phyloP scores from a whole-genome alignment of 1,140 invertebrate genomes.

The Tribolium castaneum region DNA sequence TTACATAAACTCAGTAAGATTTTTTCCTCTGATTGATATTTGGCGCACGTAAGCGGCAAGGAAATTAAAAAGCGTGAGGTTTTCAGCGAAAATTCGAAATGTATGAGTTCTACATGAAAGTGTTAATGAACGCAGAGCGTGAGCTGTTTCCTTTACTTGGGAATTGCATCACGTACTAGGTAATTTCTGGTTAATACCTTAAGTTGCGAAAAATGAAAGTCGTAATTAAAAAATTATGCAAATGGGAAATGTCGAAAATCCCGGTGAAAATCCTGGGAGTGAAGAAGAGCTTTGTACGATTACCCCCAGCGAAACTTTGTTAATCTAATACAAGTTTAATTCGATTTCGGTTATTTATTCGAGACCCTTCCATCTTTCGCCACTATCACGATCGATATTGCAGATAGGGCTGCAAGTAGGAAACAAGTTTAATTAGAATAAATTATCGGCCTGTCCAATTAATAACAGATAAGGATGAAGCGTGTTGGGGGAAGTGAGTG shows the following conservation, averaged over 20 bases:
- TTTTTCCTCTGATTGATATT: constrained; percentile 7
- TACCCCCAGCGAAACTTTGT: constrained; percentile 38
- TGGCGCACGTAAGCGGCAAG: constrained; percentile 3
- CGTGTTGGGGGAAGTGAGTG: constrained; percentile 8
- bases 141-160: background rate
- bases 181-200: background rate
- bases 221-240: constrained; percentile 26
- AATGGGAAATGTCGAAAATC: constrained; percentile 11
- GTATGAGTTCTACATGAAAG: constrained; percentile 14
- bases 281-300: constrained; percentile 32
- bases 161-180: background rate
- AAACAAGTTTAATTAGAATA: constrained; percentile 57
- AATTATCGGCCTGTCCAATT: constrained; percentile 58
- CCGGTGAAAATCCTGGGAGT: background rate
- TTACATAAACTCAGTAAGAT: background rate
- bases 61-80: background rate
- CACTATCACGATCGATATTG: constrained; percentile 44
- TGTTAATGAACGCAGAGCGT: constrained; percentile 17
- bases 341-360: constrained; percentile 45
- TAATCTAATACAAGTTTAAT: constrained; percentile 49
- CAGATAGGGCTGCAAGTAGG: constrained; percentile 49
- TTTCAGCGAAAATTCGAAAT: constrained; percentile 11
- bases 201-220: background rate
- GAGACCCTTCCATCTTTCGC: constrained; percentile 31
- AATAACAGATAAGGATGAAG: constrained; percentile 47